Conservation (phyloP, 2,797 vertebrate species). For the Amphiprion clarkii region DNA sequence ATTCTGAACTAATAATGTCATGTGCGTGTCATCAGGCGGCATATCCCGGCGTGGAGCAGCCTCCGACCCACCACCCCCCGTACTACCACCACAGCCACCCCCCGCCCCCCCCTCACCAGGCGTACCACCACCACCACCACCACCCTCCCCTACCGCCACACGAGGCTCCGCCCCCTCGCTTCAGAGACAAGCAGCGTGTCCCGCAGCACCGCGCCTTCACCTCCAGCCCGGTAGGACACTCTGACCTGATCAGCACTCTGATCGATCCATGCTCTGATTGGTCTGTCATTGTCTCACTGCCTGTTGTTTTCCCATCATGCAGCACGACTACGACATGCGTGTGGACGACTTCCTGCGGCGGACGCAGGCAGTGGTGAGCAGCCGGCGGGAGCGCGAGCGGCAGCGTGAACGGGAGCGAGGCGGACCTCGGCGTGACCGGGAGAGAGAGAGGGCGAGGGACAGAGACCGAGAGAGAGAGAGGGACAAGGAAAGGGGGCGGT, state of each 20-base stretch:
- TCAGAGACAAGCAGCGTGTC: slow-evolving; percentile 91
- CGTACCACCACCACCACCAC: slow-evolving; percentile 88
- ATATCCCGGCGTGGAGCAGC: slow-evolving; percentile 94
- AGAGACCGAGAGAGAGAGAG: slow-evolving; percentile 91
- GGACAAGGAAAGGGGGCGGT: slow-evolving; percentile 92
- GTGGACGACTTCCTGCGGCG: slow-evolving; percentile 98
- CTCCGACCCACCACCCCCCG: slow-evolving; percentile 90
- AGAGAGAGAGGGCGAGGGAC: slow-evolving; percentile 89
- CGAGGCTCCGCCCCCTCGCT: slow-evolving; percentile 88
- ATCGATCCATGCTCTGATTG: not conserved
- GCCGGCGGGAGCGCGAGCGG: slow-evolving; percentile 90
- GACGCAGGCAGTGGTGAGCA: slow-evolving; percentile 96
- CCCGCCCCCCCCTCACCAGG: slow-evolving; percentile 91
- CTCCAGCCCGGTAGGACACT: slow-evolving; percentile 80
- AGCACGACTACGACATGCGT: slow-evolving; percentile 99
- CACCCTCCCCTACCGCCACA: slow-evolving; percentile 83
- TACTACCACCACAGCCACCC: slow-evolving; percentile 93
- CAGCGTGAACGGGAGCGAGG: slow-evolving; percentile 89
- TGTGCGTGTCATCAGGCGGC: slow-evolving; percentile 83
- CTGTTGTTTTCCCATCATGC: slow-evolving; percentile 36
- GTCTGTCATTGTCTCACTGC: not conserved
- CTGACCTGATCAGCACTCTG: too few species aligned
- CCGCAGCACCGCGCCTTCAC: slow-evolving; percentile 88
- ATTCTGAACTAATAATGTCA: not conserved
- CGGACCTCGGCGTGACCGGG: slow-evolving; percentile 58